Percentiles rank a stretch among this genome's conserved stretches.
Conservation (phyloP, 2,888 invertebrate genomes). For the Spilarctia lutea region DNA sequence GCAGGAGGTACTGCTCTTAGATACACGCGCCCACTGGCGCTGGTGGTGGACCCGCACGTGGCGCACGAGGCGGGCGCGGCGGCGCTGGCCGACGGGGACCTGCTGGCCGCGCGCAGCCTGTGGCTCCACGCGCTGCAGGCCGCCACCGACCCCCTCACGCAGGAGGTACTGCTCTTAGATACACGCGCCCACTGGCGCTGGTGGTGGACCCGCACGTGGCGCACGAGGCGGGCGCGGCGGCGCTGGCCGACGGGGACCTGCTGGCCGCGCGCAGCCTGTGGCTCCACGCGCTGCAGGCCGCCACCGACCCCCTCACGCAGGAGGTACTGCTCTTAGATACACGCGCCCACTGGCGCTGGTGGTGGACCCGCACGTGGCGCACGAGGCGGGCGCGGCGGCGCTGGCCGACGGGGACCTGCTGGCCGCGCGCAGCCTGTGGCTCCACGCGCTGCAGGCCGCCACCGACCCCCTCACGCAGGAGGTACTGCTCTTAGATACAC, state of each 20-base stretch:
- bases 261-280: constrained; percentile 86
- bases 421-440: constrained; percentile 86
- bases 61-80: constrained; percentile 98
- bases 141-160: constrained; percentile 42
- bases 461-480: constrained; percentile 36
- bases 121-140: constrained; percentile 91
- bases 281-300: constrained; percentile 91
- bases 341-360: constrained; percentile 50
- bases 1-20: constrained; percentile 33
- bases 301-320: constrained; percentile 41
- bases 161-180: constrained; percentile 30
- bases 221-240: constrained; percentile 98
- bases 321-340: constrained; percentile 17
- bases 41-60: constrained; percentile 64
- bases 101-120: constrained; percentile 85
- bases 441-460: constrained; percentile 90
- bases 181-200: constrained; percentile 46
- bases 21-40: constrained; percentile 37
- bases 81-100: constrained; percentile 95
- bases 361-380: constrained; percentile 85
- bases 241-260: constrained; percentile 94
- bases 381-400: constrained; percentile 98
- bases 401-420: constrained; percentile 94
- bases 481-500: constrained; percentile 18
- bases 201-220: constrained; percentile 78